phyloP scores from a whole-genome alignment of 92 coral and sea anemone genomes.

The Porites evermanni region DNA sequence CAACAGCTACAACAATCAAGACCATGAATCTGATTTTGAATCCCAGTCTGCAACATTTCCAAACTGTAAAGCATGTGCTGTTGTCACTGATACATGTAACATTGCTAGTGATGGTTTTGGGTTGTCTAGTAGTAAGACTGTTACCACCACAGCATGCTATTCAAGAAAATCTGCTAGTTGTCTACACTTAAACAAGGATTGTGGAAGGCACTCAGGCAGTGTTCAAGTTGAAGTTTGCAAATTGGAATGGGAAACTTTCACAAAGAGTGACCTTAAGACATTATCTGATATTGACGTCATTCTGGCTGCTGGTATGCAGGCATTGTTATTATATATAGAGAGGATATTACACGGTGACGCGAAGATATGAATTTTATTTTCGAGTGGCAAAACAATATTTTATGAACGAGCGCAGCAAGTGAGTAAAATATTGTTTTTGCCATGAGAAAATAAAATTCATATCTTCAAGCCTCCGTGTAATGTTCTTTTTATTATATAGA shows the following conservation, averaged over 20 bases:
- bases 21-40: neutral
- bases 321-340: too few relatives aligned
- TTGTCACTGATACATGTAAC: neutral
- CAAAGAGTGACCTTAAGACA: slow-evolving; percentile 24
- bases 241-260: slow-evolving; percentile 65
- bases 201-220: slow-evolving; percentile 2
- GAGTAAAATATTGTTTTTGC: too few relatives aligned
- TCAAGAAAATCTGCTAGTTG: neutral
- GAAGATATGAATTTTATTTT: too few relatives aligned
- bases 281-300: slow-evolving; percentile 52
- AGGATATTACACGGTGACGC: too few relatives aligned
- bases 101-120: neutral
- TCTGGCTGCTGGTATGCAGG: slow-evolving; percentile 73
- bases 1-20: neutral
- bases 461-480: too few relatives aligned
- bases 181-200: slow-evolving; percentile 21
- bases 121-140: neutral
- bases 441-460: too few relatives aligned
- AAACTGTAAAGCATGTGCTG: slow-evolving; percentile 6
- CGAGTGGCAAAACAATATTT: too few relatives aligned
- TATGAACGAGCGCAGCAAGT: too few relatives aligned
- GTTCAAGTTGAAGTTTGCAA: slow-evolving; percentile 31
- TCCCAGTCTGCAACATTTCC: neutral
- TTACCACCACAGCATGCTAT: neutral
- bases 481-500: too few relatives aligned